A percentile compares a stretch with the other conserved stretches of the same genome.
Conservation (phyloP, 2,113 vertebrate species). For the Guaruba guarouba region DNA sequence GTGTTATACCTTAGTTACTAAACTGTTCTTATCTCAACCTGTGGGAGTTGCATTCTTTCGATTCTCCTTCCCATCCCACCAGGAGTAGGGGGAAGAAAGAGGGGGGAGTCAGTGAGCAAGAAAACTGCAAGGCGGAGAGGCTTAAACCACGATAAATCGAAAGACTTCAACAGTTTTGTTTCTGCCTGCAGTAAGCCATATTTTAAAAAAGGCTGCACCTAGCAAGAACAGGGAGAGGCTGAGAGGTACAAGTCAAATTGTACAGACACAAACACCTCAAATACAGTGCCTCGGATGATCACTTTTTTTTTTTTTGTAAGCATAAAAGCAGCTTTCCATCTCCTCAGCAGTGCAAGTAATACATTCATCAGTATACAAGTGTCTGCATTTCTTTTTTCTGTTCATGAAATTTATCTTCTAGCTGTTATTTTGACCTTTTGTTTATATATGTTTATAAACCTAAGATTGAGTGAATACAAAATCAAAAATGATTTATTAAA, state of each 20-base stretch:
- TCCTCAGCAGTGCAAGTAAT: background rate
- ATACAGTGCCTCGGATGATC: background rate
- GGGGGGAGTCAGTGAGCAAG: too few relatives aligned
- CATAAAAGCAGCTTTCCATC: background rate
- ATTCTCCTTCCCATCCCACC: too few relatives aligned
- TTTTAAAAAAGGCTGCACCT: background rate
- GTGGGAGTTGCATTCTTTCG: too few relatives aligned
- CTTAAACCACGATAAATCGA: background rate
- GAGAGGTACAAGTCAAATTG: background rate
- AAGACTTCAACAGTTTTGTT: background rate
- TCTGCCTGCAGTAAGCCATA: background rate
- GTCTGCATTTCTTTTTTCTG: background rate
- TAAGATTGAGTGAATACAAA: background rate
- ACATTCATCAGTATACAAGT: background rate
- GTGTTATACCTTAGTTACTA: too few relatives aligned
- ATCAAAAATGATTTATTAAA: background rate
- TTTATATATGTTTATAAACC: background rate
- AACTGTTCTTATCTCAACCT: too few relatives aligned
- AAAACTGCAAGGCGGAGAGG: too few relatives aligned
- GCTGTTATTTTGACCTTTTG: background rate
- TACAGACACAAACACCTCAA: background rate
- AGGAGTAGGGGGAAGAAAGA: too few relatives aligned
- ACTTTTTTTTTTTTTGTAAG: background rate
- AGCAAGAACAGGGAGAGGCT: background rate
- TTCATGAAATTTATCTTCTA: background rate